Conservation (phyloP, 2,797 vertebrate genomes). For the Gambelia wislizenii region DNA sequence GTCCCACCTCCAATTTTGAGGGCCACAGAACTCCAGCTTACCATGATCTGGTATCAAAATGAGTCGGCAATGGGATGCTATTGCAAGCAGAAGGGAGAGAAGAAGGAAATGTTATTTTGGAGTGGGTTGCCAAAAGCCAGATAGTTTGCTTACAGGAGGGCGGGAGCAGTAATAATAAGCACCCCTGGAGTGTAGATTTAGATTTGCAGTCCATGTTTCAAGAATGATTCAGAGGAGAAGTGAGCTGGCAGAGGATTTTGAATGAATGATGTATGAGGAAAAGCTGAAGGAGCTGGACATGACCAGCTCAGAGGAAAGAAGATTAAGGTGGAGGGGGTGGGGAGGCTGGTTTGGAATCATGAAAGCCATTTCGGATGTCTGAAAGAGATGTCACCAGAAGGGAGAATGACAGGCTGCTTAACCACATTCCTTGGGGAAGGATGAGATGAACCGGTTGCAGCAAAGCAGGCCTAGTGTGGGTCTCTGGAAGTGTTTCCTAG, state of each 20-base stretch:
- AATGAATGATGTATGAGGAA: conserved; percentile 1
- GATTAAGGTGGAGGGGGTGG: not conserved
- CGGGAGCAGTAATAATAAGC: not conserved
- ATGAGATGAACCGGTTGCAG: not conserved
- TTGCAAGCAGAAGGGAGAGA: not conserved
- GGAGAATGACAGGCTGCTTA: not conserved
- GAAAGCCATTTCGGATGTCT: not conserved
- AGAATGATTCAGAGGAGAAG: not conserved
- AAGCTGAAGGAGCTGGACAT: not conserved
- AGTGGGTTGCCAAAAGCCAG: not conserved
- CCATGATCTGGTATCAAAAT: not conserved
- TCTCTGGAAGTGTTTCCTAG: not conserved
- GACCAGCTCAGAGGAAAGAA: not conserved
- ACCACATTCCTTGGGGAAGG: not conserved
- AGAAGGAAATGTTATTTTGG: not conserved
- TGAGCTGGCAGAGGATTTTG: not conserved
- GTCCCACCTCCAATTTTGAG: not conserved
- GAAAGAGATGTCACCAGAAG: not conserved
- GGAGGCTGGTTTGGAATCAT: not conserved
- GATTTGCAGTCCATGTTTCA: not conserved
- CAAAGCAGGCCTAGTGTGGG: not conserved
- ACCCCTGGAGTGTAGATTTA: not conserved
- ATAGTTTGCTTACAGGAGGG: not conserved
- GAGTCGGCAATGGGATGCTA: not conserved
- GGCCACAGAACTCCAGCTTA: not conserved